Conservation (phyloP, 2,888 invertebrate species). For the Diaperis boleti region DNA sequence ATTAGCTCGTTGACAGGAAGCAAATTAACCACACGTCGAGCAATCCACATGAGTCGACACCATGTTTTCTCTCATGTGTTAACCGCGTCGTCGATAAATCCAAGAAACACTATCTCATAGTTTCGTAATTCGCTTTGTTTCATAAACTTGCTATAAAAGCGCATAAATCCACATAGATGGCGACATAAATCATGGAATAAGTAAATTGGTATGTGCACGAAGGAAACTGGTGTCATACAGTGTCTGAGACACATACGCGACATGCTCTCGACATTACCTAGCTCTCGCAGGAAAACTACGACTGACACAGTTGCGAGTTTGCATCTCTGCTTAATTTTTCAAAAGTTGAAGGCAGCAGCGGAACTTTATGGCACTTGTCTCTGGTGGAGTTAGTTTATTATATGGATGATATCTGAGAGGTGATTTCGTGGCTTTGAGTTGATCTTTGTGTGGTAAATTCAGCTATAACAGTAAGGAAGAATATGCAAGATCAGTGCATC, state of each 20-base stretch:
- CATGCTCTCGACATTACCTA: constrained; percentile 13
- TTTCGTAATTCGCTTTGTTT: constrained; percentile 42
- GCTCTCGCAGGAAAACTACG: constrained; percentile 6
- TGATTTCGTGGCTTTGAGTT: too few species aligned
- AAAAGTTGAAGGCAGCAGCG: constrained; percentile 1
- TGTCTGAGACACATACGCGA: constrained; percentile 19
- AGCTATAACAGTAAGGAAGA: too few species aligned
- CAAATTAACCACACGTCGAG: constrained; percentile 35
- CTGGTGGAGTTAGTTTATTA: too few species aligned
- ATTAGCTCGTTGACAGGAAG: constrained; percentile 32
- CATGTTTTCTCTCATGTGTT: constrained; percentile 27
- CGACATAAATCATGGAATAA: constrained; percentile 50
- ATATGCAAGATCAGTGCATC: too few species aligned
- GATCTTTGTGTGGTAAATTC: too few species aligned
- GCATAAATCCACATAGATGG: constrained; percentile 46
- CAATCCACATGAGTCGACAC: constrained; percentile 31
- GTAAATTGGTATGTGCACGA: constrained; percentile 47
- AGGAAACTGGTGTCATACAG: constrained; percentile 26
- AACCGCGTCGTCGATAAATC: constrained; percentile 35
- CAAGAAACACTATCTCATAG: constrained; percentile 34
- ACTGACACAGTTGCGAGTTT: not conserved
- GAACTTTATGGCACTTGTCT: too few species aligned
- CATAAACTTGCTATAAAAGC: constrained; percentile 31
- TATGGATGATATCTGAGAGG: too few species aligned
- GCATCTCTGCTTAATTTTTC: not conserved